Percentiles rank a stretch among this genome's conserved stretches.
Evolutionary conservation across 2,113 vertebrate species (phyloP).

Genomic region (Cichladusa arquata): DNA sequence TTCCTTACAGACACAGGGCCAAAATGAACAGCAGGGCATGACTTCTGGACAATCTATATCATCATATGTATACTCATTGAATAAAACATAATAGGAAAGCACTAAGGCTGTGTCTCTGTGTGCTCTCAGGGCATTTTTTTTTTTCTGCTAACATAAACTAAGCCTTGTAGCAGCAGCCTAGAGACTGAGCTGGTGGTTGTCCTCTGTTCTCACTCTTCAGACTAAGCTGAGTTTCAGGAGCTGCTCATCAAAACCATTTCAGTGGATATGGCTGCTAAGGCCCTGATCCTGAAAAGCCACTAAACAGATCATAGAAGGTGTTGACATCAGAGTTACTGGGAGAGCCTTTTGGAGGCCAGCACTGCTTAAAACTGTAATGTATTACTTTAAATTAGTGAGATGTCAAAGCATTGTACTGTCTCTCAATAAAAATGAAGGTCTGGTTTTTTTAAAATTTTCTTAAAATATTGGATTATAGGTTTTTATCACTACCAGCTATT

Average conservation of each 20-base stretch:
- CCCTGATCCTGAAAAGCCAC: neutral
- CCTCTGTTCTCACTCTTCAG: neutral
- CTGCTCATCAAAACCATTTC: neutral
- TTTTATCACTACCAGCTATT: neutral
- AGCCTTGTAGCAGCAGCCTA: neutral
- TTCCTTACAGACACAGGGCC: neutral
- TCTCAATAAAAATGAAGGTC: constrained; percentile 19
- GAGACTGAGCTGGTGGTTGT: neutral
- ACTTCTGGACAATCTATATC: neutral
- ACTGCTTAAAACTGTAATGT: neutral
- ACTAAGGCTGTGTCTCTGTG: neutral
- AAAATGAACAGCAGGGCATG: neutral
- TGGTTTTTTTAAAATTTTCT: constrained; percentile 21
- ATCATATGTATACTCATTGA: neutral
- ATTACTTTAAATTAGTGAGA: neutral
- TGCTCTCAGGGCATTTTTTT: neutral
- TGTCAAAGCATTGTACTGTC: neutral
- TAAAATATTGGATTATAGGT: neutral
- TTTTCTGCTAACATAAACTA: neutral
- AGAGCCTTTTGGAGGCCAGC: neutral
- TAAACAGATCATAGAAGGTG: neutral
- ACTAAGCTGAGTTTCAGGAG: neutral
- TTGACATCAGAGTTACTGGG: neutral
- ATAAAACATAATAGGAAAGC: neutral
- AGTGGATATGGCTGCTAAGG: neutral